Percentiles rank a stretch among this genome's conserved stretches.
These are phyloP conservation scores for Cerastis rubricosa DNA, from an alignment of 2,888 invertebrate species.

Conservation along the genomic window DNA sequence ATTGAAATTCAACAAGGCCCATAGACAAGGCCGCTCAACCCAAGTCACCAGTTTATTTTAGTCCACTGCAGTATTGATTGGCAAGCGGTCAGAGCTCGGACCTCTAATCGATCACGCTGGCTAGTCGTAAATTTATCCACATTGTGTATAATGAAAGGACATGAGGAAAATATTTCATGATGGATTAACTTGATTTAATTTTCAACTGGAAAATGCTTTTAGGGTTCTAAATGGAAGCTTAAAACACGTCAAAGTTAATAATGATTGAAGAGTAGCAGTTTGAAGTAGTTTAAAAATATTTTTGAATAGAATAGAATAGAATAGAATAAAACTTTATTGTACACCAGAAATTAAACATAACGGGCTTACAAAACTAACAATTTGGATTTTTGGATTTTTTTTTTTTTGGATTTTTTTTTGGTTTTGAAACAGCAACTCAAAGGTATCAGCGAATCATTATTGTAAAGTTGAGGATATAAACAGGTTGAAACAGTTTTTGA, in stretches of 20 bases:
- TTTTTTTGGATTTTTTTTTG: no score
- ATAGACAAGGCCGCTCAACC: not conserved
- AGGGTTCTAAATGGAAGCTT: not conserved
- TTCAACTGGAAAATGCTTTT: not conserved
- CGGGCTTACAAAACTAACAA: no score
- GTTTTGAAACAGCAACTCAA: not conserved
- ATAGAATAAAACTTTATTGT: no score
- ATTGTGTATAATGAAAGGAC: not conserved
- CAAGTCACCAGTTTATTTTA: conserved; percentile 35
- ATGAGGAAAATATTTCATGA: not conserved
- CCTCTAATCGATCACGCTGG: not conserved
- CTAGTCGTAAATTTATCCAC: not conserved
- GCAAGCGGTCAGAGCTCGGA: not conserved
- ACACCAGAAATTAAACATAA: no score
- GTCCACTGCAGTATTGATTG: conserved; percentile 36
- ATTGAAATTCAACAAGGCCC: conserved; percentile 1
- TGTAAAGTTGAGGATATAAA: not conserved
- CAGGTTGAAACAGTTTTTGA: not conserved
- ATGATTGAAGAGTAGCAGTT: not conserved
- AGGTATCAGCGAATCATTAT: not conserved
- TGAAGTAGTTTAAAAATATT: not conserved
- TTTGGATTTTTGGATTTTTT: no score
- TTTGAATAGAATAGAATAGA: no score
- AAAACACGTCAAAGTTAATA: not conserved
- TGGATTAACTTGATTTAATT: not conserved